Conservation (phyloP, 2,888 invertebrate species). For the Therioaphis trifolii region DNA sequence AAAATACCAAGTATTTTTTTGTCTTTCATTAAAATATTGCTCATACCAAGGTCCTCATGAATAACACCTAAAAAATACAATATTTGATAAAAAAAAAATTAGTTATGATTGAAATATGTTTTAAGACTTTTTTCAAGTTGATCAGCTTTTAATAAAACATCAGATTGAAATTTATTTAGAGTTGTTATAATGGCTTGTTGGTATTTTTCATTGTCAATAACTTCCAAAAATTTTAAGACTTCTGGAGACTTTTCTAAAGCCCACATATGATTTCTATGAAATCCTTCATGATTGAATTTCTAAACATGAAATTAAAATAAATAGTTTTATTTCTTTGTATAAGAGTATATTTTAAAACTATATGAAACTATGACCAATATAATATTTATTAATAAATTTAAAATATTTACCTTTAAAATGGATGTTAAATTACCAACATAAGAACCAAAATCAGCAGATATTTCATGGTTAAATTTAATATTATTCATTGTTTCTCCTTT, state of each 20-base stretch:
- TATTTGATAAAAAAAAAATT: slow-evolving; percentile 10
- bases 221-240: slow-evolving; percentile 78
- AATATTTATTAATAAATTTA: neutral
- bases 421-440: slow-evolving; percentile 49
- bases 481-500: slow-evolving; percentile 31
- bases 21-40: slow-evolving; percentile 79
- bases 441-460: slow-evolving; percentile 38
- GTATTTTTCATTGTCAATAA: slow-evolving; percentile 75
- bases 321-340: neutral
- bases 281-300: slow-evolving; percentile 76
- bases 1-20: slow-evolving; percentile 36
- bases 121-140: slow-evolving; percentile 74
- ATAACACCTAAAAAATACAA: slow-evolving; percentile 72
- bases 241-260: slow-evolving; percentile 78
- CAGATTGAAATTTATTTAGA: slow-evolving; percentile 75
- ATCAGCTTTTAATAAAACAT: slow-evolving; percentile 74
- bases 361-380: neutral
- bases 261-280: slow-evolving; percentile 80
- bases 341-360: neutral
- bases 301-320: slow-evolving; percentile 7
- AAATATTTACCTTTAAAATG: slow-evolving; percentile 22
- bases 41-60: slow-evolving; percentile 93
- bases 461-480: neutral
- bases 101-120: neutral
- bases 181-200: slow-evolving; percentile 75